Base-by-base conservation (phyloP, 1,140 invertebrate species). In the Microplitis mediator region DNA sequence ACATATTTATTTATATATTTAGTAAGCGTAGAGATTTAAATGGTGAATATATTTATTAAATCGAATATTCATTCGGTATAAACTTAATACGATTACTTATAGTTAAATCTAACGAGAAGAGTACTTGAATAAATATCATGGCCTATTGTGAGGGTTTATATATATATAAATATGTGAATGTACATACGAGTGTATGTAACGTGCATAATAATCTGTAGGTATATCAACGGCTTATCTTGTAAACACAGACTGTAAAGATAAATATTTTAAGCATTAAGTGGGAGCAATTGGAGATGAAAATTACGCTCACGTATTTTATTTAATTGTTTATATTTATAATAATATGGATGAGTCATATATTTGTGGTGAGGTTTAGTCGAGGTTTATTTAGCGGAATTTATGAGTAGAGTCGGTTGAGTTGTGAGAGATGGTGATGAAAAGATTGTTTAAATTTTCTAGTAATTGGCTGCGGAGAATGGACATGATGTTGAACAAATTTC, bases 21-120 rank as follows among this genome's bases (percentile, higher is more conserved):
- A 23, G 23, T 16, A 32, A 58, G 16, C 31, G 9, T 31, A 23
- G 9, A 9, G 56, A 23, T 23, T 58, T 58, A 23, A 54, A 66
- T 11, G 50, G 11, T 67, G 51, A 13, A n/a, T 50, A 67, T n/a
- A 34, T 39, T 54, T 39, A 67, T 39, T 14, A 51, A 39, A 14
- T 23, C 31, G 60, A 31, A 62, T 36, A 62, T 62, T 36, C 52
- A 45, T 51, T 14, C n/a, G 52, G 34, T 52, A n/a, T 60, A 60
- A 66, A 67, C 67, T 72, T 67, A 72, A 72, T 72, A 64, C 64
- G 63, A 72, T 67, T 67, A 72, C 58, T 67, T 45, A 72, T 72
- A 67, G 71, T 72, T 72, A 72, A 72, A 50, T 72, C 56, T 67
- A 72, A 72, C 71, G 64, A 67, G 71, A 72, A 72, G 71, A 72